Evolutionary conservation across 2,888 invertebrate species (phyloP).

Genomic region (Nebria brevicollis): DNA sequence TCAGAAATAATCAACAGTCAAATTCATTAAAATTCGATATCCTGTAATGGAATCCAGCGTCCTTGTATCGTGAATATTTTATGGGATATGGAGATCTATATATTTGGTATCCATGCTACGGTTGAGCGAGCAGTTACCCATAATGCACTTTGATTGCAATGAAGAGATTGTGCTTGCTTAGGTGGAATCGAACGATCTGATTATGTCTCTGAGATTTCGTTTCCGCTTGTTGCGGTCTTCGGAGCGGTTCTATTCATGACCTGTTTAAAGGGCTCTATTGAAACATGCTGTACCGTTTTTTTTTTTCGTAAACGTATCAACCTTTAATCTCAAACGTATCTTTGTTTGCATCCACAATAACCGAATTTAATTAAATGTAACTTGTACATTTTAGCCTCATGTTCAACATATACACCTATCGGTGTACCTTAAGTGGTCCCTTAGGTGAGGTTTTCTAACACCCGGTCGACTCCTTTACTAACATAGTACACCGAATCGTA

Average conservation of each 20-base stretch:
- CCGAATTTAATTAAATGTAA: background rate
- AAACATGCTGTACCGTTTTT: too few species aligned
- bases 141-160: slow-evolving; percentile 45
- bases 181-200: slow-evolving; percentile 40
- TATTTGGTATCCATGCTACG: background rate
- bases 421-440: background rate
- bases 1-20: background rate
- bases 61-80: background rate
- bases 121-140: slow-evolving; percentile 16
- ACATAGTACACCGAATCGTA: background rate
- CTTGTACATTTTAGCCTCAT: background rate
- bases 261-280: background rate
- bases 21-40: too few species aligned
- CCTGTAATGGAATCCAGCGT: too few species aligned
- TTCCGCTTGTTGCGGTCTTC: slow-evolving; percentile 29
- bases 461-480: background rate
- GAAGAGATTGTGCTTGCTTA: slow-evolving; percentile 43
- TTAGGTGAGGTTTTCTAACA: background rate
- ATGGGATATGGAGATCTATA: background rate
- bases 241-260: slow-evolving; percentile 5
- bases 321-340: background rate
- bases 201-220: slow-evolving; percentile 33
- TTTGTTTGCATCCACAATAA: background rate
- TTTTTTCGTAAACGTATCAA: background rate
- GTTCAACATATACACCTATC: background rate